A percentile compares a stretch with the other conserved stretches of the same genome.
Evolutionary conservation across 2,797 vertebrate genomes (phyloP).

Genomic region (Scyliorhinus canicula): DNA sequence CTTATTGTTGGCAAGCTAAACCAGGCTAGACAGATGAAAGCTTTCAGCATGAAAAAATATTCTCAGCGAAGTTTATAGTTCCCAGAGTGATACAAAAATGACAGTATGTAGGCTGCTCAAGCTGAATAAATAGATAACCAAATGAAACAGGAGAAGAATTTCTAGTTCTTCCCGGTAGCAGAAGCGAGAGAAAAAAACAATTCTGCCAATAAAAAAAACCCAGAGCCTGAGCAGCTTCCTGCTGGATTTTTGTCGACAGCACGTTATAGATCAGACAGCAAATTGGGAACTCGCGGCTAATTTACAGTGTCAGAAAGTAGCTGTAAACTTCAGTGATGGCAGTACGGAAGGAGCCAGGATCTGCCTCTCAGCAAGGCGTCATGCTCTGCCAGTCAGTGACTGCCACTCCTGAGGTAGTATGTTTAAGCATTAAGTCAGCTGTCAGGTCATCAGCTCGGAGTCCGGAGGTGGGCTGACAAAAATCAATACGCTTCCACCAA

Average conservation of each 20-base stretch:
- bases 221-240: conserved; percentile 35
- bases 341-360: conserved; percentile 26
- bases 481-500: conserved; percentile 38
- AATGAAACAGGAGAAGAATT: conserved; percentile 6
- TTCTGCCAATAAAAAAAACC: conserved; percentile 33
- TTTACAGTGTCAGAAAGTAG: conserved; percentile 37
- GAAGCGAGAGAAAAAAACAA: conserved; percentile 28
- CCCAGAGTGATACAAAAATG: conserved; percentile 37
- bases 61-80: conserved; percentile 34
- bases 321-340: conserved; percentile 38
- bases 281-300: conserved; percentile 38
- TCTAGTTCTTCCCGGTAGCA: conserved; percentile 21
- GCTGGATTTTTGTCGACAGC: conserved; percentile 37
- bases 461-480: conserved; percentile 37
- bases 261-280: conserved; percentile 35
- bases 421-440: conserved; percentile 39
- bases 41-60: conserved; percentile 34
- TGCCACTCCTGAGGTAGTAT: conserved; percentile 37
- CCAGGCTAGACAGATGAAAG: conserved; percentile 34
- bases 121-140: conserved; percentile 38
- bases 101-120: conserved; percentile 34
- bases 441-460: conserved; percentile 36
- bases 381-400: conserved; percentile 36
- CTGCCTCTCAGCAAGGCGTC: conserved; percentile 30
- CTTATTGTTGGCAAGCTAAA: conserved; percentile 34